Conservation (phyloP, 2,888 invertebrate genomes). For the Unio pictorum region DNA sequence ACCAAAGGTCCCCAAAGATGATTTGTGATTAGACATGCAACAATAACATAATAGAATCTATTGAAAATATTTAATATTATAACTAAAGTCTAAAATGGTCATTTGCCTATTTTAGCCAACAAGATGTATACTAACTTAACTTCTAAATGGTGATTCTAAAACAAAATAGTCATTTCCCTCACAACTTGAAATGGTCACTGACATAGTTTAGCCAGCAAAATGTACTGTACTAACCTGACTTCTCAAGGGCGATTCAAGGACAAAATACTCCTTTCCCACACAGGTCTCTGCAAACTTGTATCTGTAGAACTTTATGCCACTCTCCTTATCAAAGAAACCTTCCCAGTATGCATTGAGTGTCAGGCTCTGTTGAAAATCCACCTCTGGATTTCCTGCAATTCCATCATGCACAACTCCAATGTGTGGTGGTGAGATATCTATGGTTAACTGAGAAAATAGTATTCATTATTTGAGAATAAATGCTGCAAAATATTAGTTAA, state of each 20-base stretch:
- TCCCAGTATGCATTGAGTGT: slow-evolving; percentile 45
- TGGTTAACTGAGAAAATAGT: slow-evolving; percentile 40
- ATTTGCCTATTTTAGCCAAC: no score
- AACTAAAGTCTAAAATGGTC: no score
- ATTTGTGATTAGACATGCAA: no score
- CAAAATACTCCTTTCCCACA: slow-evolving; percentile 18
- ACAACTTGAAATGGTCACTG: no score
- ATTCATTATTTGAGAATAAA: not conserved
- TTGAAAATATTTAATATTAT: no score
- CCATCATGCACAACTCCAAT: slow-evolving; percentile 52
- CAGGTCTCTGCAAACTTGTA: slow-evolving; percentile 38
- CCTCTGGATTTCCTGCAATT: slow-evolving; percentile 32
- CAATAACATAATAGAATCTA: no score
- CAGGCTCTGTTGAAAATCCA: slow-evolving; percentile 43
- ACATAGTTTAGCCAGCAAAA: no score
- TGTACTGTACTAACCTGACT: no score
- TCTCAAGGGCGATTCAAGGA: not conserved
- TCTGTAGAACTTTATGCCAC: slow-evolving; percentile 49
- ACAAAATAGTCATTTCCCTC: no score
- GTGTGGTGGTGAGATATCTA: slow-evolving; percentile 52
- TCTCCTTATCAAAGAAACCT: slow-evolving; percentile 57
- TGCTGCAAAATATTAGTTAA: not conserved
- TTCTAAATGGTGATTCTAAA: no score
- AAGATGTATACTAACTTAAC: no score
- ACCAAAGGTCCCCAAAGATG: no score